Conservation (phyloP, 1,140 invertebrate species). For the Hylyphantes graminicola region DNA sequence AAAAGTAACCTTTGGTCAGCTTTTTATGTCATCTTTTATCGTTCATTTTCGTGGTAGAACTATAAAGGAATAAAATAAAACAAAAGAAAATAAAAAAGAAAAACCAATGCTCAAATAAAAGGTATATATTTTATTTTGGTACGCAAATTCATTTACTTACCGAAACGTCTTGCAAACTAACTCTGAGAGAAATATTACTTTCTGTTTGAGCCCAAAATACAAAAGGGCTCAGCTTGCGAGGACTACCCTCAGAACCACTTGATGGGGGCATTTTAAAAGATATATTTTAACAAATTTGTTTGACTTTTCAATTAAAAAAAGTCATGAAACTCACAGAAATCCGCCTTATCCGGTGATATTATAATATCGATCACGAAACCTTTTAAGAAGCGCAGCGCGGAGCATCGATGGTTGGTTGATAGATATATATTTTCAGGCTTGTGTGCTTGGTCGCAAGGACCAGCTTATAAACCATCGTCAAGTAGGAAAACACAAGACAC, state of each 20-base stretch:
- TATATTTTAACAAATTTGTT: neutral
- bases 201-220: slow-evolving; percentile 94
- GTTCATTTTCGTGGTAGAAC: no score
- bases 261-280: slow-evolving; percentile 38
- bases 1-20: no score
- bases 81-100: no score
- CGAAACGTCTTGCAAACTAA: slow-evolving; percentile 85
- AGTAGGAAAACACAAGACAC: no score
- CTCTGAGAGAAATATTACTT: slow-evolving; percentile 78
- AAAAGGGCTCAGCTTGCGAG: slow-evolving; percentile 76
- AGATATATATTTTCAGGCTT: no score
- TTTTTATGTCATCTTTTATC: no score
- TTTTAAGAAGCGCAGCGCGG: neutral
- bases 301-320: neutral
- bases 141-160: slow-evolving; percentile 67
- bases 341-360: neutral
- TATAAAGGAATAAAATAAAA: no score
- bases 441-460: no score
- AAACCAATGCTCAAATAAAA: no score
- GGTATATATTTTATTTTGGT: no score
- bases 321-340: neutral
- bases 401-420: no score
- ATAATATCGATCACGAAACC: neutral
- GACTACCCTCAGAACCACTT: slow-evolving; percentile 46
- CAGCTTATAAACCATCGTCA: no score